phyloP scores from a whole-genome alignment of 2,888 invertebrate genomes.

The Brachynemurus nebulosus region DNA sequence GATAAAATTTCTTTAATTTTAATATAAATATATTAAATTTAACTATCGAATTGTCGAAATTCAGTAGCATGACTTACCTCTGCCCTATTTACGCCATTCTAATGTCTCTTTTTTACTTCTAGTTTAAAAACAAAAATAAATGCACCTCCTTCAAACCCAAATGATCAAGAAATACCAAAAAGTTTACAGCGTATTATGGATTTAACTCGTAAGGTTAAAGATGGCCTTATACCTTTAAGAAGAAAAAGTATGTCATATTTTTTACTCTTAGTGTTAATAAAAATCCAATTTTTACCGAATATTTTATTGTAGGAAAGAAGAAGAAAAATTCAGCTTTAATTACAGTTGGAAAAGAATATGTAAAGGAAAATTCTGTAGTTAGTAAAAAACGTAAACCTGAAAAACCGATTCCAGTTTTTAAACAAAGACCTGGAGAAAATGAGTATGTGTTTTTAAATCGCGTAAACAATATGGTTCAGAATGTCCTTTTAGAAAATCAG shows the following conservation, averaged over 20 bases:
- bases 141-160: slow-evolving; percentile 53
- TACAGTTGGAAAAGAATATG: too few species aligned
- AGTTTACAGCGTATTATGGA: slow-evolving; percentile 51
- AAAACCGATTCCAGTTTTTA: slow-evolving; percentile 39
- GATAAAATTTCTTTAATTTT: too few species aligned
- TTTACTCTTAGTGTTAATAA: too few species aligned
- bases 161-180: slow-evolving; percentile 60
- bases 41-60: too few species aligned
- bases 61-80: too few species aligned
- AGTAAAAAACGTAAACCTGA: slow-evolving; percentile 26
- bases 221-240: slow-evolving; percentile 28
- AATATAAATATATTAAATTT: too few species aligned
- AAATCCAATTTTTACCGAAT: too few species aligned
- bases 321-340: too few species aligned
- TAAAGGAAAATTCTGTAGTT: too few species aligned
- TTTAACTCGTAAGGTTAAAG: slow-evolving; percentile 36
- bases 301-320: too few species aligned
- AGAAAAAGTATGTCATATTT: slow-evolving; percentile 20
- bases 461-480: slow-evolving; percentile 47
- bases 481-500: slow-evolving; percentile 43
- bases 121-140: slow-evolving; percentile 62
- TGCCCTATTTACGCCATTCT: too few species aligned
- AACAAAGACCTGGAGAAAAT: slow-evolving; percentile 46
- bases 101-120: slow-evolving; percentile 20
- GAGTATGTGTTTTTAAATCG: slow-evolving; percentile 47